Percentiles rank a stretch among this genome's conserved stretches.
Evolutionary conservation across 2,113 vertebrate species (phyloP).

Genomic region (Oxygymnocypris stewartii): DNA sequence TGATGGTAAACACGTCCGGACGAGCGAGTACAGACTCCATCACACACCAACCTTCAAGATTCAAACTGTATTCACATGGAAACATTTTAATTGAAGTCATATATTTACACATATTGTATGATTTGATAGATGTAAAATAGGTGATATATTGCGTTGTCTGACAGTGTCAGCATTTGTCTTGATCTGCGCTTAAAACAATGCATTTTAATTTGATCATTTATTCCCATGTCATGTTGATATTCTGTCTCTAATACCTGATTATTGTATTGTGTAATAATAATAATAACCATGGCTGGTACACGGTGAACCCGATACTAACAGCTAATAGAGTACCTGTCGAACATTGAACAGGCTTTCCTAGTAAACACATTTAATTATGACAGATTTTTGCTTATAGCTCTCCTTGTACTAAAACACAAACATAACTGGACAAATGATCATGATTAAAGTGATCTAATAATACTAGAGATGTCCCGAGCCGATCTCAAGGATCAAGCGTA

Average conservation of each 20-base stretch:
- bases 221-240: too few relatives aligned
- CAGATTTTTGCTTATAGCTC: too few relatives aligned
- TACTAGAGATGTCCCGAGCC: too few relatives aligned
- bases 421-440: too few relatives aligned
- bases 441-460: too few relatives aligned
- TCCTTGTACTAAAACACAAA: too few relatives aligned
- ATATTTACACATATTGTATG: neutral
- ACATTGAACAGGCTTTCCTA: neutral
- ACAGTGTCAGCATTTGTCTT: neutral
- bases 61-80: constrained; percentile 28
- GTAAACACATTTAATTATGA: too few relatives aligned
- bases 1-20: constrained; percentile 20
- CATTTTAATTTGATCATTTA: neutral
- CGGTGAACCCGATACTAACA: constrained; percentile 4
- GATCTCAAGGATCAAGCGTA: too few relatives aligned
- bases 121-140: neutral
- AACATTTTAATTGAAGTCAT: neutral
- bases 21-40: neutral
- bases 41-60: neutral
- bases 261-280: constrained; percentile 4
- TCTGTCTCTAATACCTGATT: neutral
- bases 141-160: neutral
- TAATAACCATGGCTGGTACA: constrained; percentile 32
- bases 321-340: neutral
- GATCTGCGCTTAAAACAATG: neutral